These are phyloP conservation scores for Mimas tiliae DNA, from an alignment of 2,888 invertebrate genomes.

Conservation along the genomic window DNA sequence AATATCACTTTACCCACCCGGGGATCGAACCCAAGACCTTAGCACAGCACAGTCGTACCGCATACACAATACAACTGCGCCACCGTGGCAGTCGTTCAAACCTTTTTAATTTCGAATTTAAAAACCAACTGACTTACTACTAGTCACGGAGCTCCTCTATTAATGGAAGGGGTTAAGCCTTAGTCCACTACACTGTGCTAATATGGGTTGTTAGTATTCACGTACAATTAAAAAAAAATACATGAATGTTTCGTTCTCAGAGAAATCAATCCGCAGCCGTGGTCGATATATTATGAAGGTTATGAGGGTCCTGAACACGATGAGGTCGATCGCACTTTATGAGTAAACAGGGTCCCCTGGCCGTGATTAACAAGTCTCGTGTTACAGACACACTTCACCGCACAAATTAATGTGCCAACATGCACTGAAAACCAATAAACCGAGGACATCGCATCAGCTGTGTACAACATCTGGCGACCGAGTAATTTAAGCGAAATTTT, in stretches of 20 bases:
- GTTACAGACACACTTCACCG: slow-evolving; percentile 42
- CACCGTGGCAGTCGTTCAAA: too few species aligned
- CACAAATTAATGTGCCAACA: slow-evolving; percentile 39
- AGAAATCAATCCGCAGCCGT: neutral
- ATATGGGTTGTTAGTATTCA: too few species aligned
- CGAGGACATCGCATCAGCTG: slow-evolving; percentile 29
- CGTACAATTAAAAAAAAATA: too few species aligned
- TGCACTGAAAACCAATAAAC: slow-evolving; percentile 31
- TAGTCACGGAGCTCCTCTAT: too few species aligned
- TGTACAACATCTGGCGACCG: slow-evolving; percentile 29
- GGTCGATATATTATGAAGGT: neutral
- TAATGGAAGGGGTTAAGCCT: too few species aligned
- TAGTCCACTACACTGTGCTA: too few species aligned
- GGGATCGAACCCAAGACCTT: too few species aligned
- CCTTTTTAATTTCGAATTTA: too few species aligned
- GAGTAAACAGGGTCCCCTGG: slow-evolving; percentile 40
- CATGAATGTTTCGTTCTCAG: neutral
- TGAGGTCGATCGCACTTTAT: slow-evolving; percentile 34
- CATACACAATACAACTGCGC: too few species aligned
- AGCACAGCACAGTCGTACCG: too few species aligned
- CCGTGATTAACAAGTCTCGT: slow-evolving; percentile 41
- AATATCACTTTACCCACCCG: too few species aligned
- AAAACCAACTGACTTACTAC: too few species aligned
- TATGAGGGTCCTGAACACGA: slow-evolving; percentile 27
- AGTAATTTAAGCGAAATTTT: slow-evolving; percentile 6